Conservation (phyloP, 2,797 vertebrate genomes). For the Mus spretus region DNA sequence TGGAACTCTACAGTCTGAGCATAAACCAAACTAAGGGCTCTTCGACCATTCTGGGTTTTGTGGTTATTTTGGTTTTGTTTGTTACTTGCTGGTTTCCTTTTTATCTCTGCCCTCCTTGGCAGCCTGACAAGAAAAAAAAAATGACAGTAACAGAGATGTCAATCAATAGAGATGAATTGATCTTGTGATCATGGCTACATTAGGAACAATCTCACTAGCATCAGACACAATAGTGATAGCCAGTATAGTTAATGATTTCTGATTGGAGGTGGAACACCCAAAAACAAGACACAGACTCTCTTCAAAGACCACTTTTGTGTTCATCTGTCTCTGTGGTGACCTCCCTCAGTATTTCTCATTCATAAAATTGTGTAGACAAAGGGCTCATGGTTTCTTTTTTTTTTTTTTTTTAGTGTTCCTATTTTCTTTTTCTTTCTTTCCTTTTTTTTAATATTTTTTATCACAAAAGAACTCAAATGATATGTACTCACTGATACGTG, state of each 20-base stretch:
- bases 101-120: not conserved
- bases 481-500: too few relatives aligned
- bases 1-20: not conserved
- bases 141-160: not conserved
- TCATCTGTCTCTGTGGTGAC: not conserved
- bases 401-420: too few relatives aligned
- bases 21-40: not conserved
- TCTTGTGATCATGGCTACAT: not conserved
- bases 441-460: too few relatives aligned
- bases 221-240: not conserved
- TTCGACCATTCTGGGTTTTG: not conserved
- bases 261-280: not conserved
- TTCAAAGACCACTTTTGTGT: not conserved
- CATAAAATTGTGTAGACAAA: not conserved
- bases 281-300: not conserved
- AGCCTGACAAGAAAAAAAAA: not conserved
- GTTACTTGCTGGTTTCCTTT: not conserved
- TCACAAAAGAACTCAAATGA: too few relatives aligned
- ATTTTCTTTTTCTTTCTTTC: too few relatives aligned
- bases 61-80: not conserved
- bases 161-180: not conserved
- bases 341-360: not conserved
- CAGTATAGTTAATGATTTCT: not conserved
- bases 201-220: not conserved
- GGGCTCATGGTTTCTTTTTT: not conserved